A percentile compares a stretch with the other conserved stretches of the same genome.
These are phyloP conservation scores for Dioctria linearis DNA, from an alignment of 2,888 invertebrate species.

Conservation along the genomic window DNA sequence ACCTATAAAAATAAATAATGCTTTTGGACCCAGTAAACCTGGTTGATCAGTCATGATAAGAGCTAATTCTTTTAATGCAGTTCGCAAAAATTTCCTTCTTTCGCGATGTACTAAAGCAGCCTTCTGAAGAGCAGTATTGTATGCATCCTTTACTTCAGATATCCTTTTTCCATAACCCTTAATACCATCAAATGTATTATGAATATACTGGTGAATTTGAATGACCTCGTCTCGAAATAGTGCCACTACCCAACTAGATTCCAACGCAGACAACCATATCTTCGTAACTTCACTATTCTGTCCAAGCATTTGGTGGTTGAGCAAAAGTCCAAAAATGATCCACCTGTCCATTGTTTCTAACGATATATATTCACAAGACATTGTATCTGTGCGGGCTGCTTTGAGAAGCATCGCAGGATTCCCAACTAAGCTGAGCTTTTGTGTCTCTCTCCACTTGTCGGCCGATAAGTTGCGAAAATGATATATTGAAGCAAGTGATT, in stretches of 20 bases:
- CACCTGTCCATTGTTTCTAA: slow-evolving; percentile 96
- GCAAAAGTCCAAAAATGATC: slow-evolving; percentile 94
- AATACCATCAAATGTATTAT: slow-evolving; percentile 92
- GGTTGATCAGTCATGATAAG: slow-evolving; percentile 98
- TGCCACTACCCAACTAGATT: slow-evolving; percentile 94
- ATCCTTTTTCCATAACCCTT: slow-evolving; percentile 95
- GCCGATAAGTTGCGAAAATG: slow-evolving; percentile 91
- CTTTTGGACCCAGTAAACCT: slow-evolving; percentile 97
- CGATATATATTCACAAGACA: slow-evolving; percentile 98
- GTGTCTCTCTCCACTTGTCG: slow-evolving; percentile 94
- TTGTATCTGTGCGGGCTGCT: slow-evolving; percentile 94
- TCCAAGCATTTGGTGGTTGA: slow-evolving; percentile 91
- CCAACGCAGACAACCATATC: slow-evolving; percentile 93
- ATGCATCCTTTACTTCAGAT: slow-evolving; percentile 96
- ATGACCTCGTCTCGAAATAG: slow-evolving; percentile 98
- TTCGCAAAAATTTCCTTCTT: slow-evolving; percentile 94
- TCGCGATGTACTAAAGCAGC: slow-evolving; percentile 95
- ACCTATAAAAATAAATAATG: slow-evolving; percentile 96
- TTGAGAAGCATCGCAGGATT: slow-evolving; percentile 95
- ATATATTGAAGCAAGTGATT: slow-evolving; percentile 91
- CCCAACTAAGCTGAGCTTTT: slow-evolving; percentile 92
- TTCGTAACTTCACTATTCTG: slow-evolving; percentile 86
- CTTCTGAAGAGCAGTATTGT: slow-evolving; percentile 90
- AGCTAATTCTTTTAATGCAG: slow-evolving; percentile 94
- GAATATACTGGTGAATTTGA: slow-evolving; percentile 94